Evolutionary conservation across 2,113 vertebrate species (phyloP).

Genomic region (Ailurus styani): DNA sequence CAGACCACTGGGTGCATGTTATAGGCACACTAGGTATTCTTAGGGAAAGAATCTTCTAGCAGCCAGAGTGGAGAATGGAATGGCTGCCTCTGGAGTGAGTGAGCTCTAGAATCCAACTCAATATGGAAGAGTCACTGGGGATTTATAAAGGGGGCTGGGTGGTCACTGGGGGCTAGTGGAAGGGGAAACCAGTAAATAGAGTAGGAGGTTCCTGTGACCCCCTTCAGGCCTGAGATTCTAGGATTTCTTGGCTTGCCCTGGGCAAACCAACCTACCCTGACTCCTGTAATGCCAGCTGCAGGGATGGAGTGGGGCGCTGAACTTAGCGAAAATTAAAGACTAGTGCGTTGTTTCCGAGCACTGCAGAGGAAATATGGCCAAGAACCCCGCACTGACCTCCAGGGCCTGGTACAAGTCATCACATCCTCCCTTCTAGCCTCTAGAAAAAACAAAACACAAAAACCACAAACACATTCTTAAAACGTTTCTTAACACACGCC

Average conservation of each 20-base stretch:
- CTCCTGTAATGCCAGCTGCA: background rate
- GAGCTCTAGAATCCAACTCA: background rate
- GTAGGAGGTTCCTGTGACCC: background rate
- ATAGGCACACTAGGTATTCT: background rate
- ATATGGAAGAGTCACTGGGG: background rate
- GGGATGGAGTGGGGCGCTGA: background rate
- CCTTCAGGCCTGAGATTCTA: background rate
- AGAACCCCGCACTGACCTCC: background rate
- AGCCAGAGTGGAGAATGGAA: background rate
- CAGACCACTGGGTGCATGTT: background rate
- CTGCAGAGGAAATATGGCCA: background rate
- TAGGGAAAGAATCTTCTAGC: background rate
- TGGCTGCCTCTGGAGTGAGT: background rate
- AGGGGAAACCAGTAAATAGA: background rate
- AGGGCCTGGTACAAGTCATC: background rate
- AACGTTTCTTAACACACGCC: conserved; percentile 32
- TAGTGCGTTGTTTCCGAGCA: background rate
- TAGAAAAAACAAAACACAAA: conserved; percentile 31
- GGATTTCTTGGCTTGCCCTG: background rate
- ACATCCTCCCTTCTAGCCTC: background rate
- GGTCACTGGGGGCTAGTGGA: too few relatives aligned
- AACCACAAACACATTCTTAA: background rate
- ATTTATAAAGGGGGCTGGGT: background rate
- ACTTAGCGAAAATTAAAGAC: conserved; percentile 3
- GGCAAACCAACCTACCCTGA: background rate